Evolutionary conservation across 35 echinoderm and acorn worm species (phyloP).

Genomic region (Nesometra sesokonis): DNA sequence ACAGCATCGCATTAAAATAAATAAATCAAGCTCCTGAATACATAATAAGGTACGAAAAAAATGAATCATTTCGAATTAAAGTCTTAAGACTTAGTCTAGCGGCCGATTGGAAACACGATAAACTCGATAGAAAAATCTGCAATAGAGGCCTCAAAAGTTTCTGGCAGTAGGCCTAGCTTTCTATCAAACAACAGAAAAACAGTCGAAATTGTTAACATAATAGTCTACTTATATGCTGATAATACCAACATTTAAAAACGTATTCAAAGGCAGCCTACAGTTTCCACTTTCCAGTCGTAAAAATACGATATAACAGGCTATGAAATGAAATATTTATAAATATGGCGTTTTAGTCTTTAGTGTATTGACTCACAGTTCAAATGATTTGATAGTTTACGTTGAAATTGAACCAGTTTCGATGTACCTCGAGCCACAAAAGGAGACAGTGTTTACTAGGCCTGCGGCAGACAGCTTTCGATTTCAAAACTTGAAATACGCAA

Average conservation of each 20-base stretch:
- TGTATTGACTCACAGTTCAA: neutral
- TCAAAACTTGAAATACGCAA: neutral
- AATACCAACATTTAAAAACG: too few relatives aligned
- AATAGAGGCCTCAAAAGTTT: neutral
- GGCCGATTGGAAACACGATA: neutral
- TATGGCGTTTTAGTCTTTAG: neutral
- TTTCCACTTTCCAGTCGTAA: neutral
- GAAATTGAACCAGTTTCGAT: neutral
- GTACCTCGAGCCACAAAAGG: neutral
- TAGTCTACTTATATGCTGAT: too few relatives aligned
- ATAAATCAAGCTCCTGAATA: neutral
- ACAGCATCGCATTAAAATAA: neutral
- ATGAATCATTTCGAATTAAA: neutral
- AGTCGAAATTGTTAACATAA: too few relatives aligned
- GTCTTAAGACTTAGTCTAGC: neutral
- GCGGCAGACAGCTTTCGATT: neutral
- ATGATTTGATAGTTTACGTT: neutral
- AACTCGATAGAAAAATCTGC: neutral
- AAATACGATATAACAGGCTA: neutral
- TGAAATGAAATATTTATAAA: neutral
- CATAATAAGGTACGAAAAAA: neutral
- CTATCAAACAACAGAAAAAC: neutral
- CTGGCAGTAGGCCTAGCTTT: neutral
- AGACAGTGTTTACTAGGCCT: neutral
- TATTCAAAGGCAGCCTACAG: neutral